Conservation (phyloP, 1,140 invertebrate genomes). For the Andrena cerasifolii region DNA sequence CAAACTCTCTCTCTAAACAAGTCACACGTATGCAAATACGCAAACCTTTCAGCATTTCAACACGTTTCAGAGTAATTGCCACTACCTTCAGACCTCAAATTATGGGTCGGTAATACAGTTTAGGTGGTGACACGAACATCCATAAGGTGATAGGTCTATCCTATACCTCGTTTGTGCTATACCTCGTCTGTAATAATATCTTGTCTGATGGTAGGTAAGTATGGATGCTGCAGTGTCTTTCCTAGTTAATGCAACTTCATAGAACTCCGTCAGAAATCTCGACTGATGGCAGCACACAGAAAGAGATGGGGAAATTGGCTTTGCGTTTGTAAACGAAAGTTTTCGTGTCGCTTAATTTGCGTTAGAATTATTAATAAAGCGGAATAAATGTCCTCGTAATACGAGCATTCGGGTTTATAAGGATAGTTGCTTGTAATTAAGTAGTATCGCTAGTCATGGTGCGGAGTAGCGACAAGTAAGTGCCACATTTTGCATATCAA, state of each 20-base stretch:
- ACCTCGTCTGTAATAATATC: too few relatives aligned
- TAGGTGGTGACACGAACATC: too few relatives aligned
- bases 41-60: too few relatives aligned
- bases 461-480: slow-evolving; percentile 75
- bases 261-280: too few relatives aligned
- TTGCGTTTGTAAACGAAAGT: slow-evolving; percentile 39
- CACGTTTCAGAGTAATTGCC: too few relatives aligned
- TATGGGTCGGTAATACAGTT: too few relatives aligned
- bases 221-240: background rate
- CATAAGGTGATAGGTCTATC: too few relatives aligned
- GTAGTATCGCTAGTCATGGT: slow-evolving; percentile 61
- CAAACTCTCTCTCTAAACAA: too few relatives aligned
- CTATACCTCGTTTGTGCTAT: too few relatives aligned
- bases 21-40: too few relatives aligned
- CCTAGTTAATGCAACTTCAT: too few relatives aligned
- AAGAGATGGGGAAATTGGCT: background rate
- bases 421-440: background rate
- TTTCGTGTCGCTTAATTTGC: background rate
- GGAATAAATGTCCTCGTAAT: slow-evolving; percentile 1
- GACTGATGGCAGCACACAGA: slow-evolving; percentile 12
- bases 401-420: background rate
- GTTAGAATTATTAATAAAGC: background rate
- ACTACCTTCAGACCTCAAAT: too few relatives aligned
- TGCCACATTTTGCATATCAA: background rate
- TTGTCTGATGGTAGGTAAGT: background rate